Percentiles rank a stretch among this genome's conserved stretches.
Conservation (phyloP, 2,113 vertebrate species). For the Atherinomorus stipes region DNA sequence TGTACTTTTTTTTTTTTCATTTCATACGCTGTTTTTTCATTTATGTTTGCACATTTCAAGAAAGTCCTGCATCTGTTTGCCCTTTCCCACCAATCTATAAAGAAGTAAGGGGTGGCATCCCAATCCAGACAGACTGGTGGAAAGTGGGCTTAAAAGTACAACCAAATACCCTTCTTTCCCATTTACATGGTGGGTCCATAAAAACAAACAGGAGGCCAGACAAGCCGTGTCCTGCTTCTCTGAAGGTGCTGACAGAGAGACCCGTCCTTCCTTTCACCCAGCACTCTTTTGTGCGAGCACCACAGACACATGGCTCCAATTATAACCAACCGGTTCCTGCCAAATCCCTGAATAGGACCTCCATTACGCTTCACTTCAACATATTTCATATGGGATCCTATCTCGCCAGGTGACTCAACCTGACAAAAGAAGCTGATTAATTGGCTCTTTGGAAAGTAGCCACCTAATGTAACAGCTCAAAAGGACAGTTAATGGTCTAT, state of each 20-base stretch:
- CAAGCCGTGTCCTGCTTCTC: slow-evolving; percentile 5
- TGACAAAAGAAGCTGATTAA: slow-evolving; percentile 76
- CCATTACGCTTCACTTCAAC: slow-evolving; percentile 68
- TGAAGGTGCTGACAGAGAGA: slow-evolving; percentile 49
- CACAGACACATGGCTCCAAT: slow-evolving; percentile 64
- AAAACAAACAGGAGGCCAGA: slow-evolving; percentile 1
- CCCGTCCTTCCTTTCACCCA: slow-evolving; percentile 46
- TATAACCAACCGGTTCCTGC: slow-evolving; percentile 58
- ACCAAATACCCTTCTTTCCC: too few relatives aligned
- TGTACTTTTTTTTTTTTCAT: too few relatives aligned
- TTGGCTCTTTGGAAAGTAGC: slow-evolving; percentile 72
- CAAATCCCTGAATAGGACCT: slow-evolving; percentile 73
- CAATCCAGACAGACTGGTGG: too few relatives aligned
- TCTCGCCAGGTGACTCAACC: slow-evolving; percentile 73
- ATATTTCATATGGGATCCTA: slow-evolving; percentile 73
- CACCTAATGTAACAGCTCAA: slow-evolving; percentile 68
- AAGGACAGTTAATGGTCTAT: slow-evolving; percentile 72
- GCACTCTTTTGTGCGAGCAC: slow-evolving; percentile 51
- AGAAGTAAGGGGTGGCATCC: background rate
- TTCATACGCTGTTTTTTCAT: too few relatives aligned
- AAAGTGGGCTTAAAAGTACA: too few relatives aligned
- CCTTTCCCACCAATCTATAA: background rate
- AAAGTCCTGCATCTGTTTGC: background rate
- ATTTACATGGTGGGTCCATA: background rate
- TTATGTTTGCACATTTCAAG: too few relatives aligned